These are phyloP conservation scores for Perizoma flavofasciatum DNA, from an alignment of 2,888 invertebrate species.

Conservation along the genomic window DNA sequence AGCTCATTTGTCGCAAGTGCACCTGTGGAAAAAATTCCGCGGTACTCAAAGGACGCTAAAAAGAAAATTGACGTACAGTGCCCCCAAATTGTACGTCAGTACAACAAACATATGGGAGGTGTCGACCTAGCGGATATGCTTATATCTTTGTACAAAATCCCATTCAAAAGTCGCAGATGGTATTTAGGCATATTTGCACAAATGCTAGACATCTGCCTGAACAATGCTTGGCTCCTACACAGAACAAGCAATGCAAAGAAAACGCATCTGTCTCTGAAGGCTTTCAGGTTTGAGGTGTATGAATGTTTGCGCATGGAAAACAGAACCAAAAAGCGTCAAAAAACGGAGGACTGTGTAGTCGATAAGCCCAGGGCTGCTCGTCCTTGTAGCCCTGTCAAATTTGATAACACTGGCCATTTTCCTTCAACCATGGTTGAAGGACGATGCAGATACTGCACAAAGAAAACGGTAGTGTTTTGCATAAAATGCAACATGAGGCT, in stretches of 20 bases:
- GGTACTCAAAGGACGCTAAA: too few species aligned
- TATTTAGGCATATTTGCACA: constrained; percentile 47
- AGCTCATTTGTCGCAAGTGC: too few species aligned
- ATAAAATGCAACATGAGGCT: constrained; percentile 35
- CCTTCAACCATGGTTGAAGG: constrained; percentile 19
- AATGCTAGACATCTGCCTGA: constrained; percentile 40
- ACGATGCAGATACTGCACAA: constrained; percentile 32
- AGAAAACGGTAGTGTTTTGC: constrained; percentile 36
- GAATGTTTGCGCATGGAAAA: constrained; percentile 5
- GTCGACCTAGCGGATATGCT: too few species aligned
- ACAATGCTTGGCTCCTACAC: constrained; percentile 37
- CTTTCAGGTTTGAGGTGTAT: constrained; percentile 17
- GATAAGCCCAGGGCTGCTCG: constrained; percentile 1
- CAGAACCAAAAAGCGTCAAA: constrained; percentile 1
- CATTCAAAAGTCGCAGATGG: too few species aligned
- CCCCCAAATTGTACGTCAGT: too few species aligned
- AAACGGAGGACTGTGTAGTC: neutral
- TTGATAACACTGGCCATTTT: constrained; percentile 31
- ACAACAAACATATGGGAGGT: too few species aligned
- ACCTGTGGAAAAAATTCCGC: too few species aligned
- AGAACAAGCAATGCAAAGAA: constrained; percentile 4
- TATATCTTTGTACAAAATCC: too few species aligned
- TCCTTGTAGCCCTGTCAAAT: constrained; percentile 19
- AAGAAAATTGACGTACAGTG: too few species aligned
- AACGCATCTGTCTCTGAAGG: constrained; percentile 12